Evolutionary conservation across 37 sponge, comb jelly and placozoan genomes (phyloP), one percentile per base, ranked within the genome.

Genomic region (Ephydatia muelleri): DNA sequence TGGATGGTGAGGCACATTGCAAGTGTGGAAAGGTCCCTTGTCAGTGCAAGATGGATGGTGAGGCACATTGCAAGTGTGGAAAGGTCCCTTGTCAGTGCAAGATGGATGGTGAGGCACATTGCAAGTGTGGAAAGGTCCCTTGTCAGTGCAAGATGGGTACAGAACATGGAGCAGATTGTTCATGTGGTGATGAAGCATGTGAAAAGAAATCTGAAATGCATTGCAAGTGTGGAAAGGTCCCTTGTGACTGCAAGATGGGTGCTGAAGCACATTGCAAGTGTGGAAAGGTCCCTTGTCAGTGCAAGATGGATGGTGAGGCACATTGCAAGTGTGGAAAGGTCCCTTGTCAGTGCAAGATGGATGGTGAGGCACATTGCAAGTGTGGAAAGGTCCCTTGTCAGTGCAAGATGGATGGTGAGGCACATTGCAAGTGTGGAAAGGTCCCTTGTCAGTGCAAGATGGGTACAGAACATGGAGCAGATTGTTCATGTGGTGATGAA

Each of bases 41-140:
- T 14, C 57, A 57, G 57, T 57, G 57, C 57, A 57, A 57, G 16
- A 57, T 57, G 57, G 57, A 11, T 57, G 57, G 19, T 1, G 57
- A 57, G 57, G 16, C 16, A 11, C 57, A 57, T 4, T 57, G 57
- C 57, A 57, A 57, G 57, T 57, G 57, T 57, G 57, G 57, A 57
- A 57, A 57, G 57, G 57, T 57, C 57, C 57, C 57, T 57, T 57
- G 57, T 57, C 57, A 57, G 57, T 57, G 57, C 57, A 57, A 57
- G 57, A 57, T 57, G 57, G 57, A 21, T 57, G 57, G 16, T 57
- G 12, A 21, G 1, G 16, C 6, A 6, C 6, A 43, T 6, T 43
- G 43, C 6, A 9, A 4, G 16, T 57, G 57, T 57, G 57, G 57
- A 57, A 57, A 57, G 19, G 57, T 57, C 57, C 57, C 57, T 57